Evolutionary conservation across 2,888 invertebrate species (phyloP).

Genomic region (Andricus quercusramuli): DNA sequence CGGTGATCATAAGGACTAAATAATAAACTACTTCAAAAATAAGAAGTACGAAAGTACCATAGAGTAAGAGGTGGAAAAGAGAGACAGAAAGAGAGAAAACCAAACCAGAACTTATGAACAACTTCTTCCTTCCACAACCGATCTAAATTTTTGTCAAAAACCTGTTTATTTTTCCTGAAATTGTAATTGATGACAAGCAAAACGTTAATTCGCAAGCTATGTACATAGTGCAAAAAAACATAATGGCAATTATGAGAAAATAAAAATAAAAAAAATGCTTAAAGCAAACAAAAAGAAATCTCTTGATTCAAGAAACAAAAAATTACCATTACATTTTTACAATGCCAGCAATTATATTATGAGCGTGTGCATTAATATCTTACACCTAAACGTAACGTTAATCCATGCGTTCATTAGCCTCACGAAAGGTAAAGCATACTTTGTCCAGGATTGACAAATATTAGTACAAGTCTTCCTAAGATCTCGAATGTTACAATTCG

Average conservation of each 20-base stretch:
- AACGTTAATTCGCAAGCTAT: conserved; percentile 38
- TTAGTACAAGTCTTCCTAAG: conserved; percentile 1
- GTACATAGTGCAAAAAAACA: conserved; percentile 50
- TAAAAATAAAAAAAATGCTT: conserved; percentile 36
- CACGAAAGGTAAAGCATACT: conserved; percentile 9
- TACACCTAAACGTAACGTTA: conserved; percentile 16
- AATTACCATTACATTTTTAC: conserved; percentile 61
- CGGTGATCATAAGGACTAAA: conserved; percentile 32
- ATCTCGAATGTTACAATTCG: neutral
- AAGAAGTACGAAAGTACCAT: neutral
- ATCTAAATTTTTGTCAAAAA: neutral
- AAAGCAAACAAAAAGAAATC: conserved; percentile 24
- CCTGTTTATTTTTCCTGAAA: conserved; percentile 29
- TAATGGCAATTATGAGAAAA: conserved; percentile 48
- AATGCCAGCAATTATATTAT: conserved; percentile 31
- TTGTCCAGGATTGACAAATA: conserved; percentile 4
- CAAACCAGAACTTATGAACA: conserved; percentile 26
- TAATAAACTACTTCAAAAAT: neutral
- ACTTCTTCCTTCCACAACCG: conserved; percentile 36
- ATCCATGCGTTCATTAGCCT: neutral
- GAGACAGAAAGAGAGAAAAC: neutral
- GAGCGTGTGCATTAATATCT: conserved; percentile 2
- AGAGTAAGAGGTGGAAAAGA: neutral
- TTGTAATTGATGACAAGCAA: conserved; percentile 12
- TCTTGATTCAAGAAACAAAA: conserved; percentile 13